phyloP scores from a whole-genome alignment of 2,888 invertebrate species.

The Eledone cirrhosa region DNA sequence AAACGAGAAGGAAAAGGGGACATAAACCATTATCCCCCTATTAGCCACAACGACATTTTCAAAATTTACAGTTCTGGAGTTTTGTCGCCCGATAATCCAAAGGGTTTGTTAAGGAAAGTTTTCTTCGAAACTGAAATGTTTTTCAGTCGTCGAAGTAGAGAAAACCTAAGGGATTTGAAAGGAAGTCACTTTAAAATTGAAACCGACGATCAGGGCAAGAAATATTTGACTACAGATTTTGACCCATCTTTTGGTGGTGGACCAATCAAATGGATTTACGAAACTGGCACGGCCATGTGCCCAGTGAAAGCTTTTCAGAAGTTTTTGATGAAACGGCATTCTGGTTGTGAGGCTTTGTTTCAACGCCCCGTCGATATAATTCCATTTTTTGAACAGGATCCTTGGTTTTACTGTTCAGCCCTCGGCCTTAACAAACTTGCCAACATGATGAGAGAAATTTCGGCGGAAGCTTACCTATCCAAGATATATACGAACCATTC shows the following conservation, averaged over 20 bases:
- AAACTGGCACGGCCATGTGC: not conserved
- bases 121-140: constrained; percentile 26
- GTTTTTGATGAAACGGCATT: not conserved
- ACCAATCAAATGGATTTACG: not conserved
- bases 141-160: constrained; percentile 11
- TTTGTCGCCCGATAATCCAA: not conserved
- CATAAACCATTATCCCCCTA: constrained; percentile 8
- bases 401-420: not conserved
- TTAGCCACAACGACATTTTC: not conserved
- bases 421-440: constrained; percentile 21
- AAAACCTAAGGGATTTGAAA: constrained; percentile 15
- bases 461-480: not conserved
- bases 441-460: constrained; percentile 22
- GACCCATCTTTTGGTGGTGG: not conserved
- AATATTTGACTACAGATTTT: not conserved
- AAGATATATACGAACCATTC: constrained; percentile 21
- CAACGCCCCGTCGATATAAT: not conserved
- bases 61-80: constrained; percentile 10
- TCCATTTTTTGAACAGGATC: not conserved
- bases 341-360: constrained; percentile 1
- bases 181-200: constrained; percentile 21
- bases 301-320: constrained; percentile 11
- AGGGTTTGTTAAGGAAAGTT: constrained; percentile 1
- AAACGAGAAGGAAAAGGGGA: constrained; percentile 23
- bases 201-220: not conserved